These are phyloP conservation scores for Hydriomena furcata DNA, from an alignment of 2,888 invertebrate genomes.

Conservation along the genomic window DNA sequence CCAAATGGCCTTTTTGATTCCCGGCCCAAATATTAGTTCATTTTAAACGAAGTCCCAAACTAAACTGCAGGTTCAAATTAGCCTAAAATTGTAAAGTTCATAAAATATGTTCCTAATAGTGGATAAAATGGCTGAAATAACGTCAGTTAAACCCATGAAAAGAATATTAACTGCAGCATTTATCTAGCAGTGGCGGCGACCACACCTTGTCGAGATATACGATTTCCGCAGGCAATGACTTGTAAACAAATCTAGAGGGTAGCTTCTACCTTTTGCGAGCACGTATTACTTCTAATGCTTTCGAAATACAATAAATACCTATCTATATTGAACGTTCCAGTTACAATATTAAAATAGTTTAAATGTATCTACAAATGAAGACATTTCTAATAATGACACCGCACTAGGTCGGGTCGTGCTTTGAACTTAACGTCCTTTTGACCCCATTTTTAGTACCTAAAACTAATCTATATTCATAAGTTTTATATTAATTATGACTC, in stretches of 20 bases:
- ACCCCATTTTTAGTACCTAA: no score
- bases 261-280: conserved; percentile 29
- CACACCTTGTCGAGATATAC: conserved; percentile 50
- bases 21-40: no score
- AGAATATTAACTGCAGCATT: conserved; percentile 53
- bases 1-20: no score
- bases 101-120: conserved; percentile 35
- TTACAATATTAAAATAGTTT: background rate
- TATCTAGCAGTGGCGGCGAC: conserved; percentile 46
- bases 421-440: no score
- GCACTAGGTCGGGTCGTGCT: no score
- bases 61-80: background rate
- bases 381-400: no score
- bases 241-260: conserved; percentile 42
- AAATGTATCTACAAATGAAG: background rate
- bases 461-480: no score
- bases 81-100: conserved; percentile 21
- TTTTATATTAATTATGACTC: no score
- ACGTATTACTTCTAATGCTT: conserved; percentile 16
- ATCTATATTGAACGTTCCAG: conserved; percentile 1
- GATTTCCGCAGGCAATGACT: conserved; percentile 48
- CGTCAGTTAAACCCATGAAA: conserved; percentile 47
- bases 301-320: conserved; percentile 7
- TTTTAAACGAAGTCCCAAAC: no score
- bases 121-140: conserved; percentile 46